Evolutionary conservation across 1,140 invertebrate genomes (phyloP), one percentile per base, ranked within the genome.

Genomic region (Psilanteris sp.): DNA sequence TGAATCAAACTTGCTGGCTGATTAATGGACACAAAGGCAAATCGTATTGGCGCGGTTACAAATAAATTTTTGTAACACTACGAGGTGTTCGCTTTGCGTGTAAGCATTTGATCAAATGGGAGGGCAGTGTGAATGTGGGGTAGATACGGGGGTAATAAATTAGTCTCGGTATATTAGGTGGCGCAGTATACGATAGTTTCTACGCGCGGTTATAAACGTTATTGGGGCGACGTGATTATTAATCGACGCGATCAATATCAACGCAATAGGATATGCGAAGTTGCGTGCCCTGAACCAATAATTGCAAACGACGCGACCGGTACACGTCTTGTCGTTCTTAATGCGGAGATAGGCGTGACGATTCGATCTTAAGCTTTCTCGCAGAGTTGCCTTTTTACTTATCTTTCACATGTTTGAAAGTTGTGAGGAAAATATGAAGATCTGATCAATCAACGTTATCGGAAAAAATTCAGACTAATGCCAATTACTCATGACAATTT

Each of bases 211-310:
- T 59, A 66, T 66, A 70, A 66, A 24, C 59, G 74, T 72, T 74
- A 79, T 77, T 79, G 70, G 62, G 61, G 72, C 61, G 79, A 83
- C 77, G 79, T 77, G 80, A 85, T 87, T 86, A 86, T 87, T 86
- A 87, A 87, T 87, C 85, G 83, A 71, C 66, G 61, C 80, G 83
- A 87, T 87, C 83, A 82, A 86, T 86, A 86, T 85, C 83, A 82
- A 78, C 83, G 81, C 83, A 80, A 85, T 85, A 82, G 83, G 84
- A 83, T 82, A 85, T 80, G 78, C 61, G 64, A 46, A 73, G 72
- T 87, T 85, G 85, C 85, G 85, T 87, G 85, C 81, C 52, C 77
- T 77, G 77, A 67, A 82, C 83, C 80, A 86, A 86, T 87, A 85
- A 86, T 83, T 77, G 70, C 81, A 70, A 76, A 77, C 77, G 82